Base-by-base conservation (phyloP, 2,888 invertebrate species). In the Apotomis betuletana region DNA sequence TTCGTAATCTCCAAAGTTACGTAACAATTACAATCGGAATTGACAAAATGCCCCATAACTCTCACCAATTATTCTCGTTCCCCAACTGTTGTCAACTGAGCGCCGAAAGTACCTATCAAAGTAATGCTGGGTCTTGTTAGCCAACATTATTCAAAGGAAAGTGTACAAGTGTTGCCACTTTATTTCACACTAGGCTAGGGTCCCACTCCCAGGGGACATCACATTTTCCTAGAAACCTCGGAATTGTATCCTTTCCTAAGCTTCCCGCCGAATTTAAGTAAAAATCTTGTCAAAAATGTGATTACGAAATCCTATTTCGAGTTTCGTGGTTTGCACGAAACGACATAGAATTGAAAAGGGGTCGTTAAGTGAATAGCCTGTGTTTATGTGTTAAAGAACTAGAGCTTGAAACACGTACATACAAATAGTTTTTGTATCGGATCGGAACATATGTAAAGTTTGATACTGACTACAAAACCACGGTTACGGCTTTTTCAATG, bases 151-250 rank as follows among this genome's bases (percentile, higher is more conserved):
- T 38, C 59, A 13, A 54, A 65, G 59, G 59, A 65, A 70, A 65
- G 36, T 64, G 70, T 64, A 59, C 58, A 58, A 70, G 59, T 59
- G 70, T 60, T 65, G 52, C 62, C 54, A 65, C 49, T 70, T 65
- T 65, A 70, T 61, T 65, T 55, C 65, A 55, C 65, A 60, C 55
- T 46, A 61, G 65, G 60, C 65, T 60, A 27, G 41, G 41, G 27
- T 44, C 27, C 15, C 10, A n/a, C 41, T 65, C 70, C 70, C 70
- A 3, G 46, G 60, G 60, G 70, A 59, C 13, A 3, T 51, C 54
- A 46, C 64, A n/a, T 60, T 55, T 49, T 46, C 60, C 55, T 65
- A 49, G 55, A 41, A 65, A 70, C 60, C 54, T 41, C 46, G 46
- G 58, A 65, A 67, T 67, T 54, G 52, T 60, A 64, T 64, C 55